Evolutionary conservation across 2,888 invertebrate genomes (phyloP).

Genomic region (Hyles lineata): DNA sequence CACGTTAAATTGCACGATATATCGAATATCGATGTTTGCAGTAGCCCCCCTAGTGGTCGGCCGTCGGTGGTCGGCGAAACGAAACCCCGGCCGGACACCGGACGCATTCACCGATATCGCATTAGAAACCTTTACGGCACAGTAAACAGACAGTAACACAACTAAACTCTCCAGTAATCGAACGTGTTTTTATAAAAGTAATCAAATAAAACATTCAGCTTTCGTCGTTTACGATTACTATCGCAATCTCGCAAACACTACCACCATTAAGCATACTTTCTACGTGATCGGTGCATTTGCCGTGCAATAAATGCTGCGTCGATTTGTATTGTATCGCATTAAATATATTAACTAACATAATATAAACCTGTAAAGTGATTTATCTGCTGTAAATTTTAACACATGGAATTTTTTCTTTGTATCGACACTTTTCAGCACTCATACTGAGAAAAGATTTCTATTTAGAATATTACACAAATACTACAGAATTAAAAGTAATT

Average conservation of each 20-base stretch:
- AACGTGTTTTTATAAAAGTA: conserved; percentile 14
- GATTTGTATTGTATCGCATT: too few relatives aligned
- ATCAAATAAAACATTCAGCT: conserved; percentile 21
- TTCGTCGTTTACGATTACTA: conserved; percentile 15
- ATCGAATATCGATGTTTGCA: too few relatives aligned
- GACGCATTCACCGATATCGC: conserved; percentile 64
- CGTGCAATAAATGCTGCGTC: not conserved
- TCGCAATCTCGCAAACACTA: conserved; percentile 13
- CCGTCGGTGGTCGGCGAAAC: conserved; percentile 47
- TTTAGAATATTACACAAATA: too few relatives aligned
- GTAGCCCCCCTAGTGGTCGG: not conserved
- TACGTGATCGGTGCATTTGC: conserved; percentile 3
- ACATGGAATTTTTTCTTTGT: too few relatives aligned
- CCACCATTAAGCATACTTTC: conserved; percentile 22
- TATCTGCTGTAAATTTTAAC: not conserved
- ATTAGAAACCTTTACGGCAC: conserved; percentile 67
- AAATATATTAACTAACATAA: too few relatives aligned
- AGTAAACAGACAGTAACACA: conserved; percentile 30
- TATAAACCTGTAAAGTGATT: not conserved
- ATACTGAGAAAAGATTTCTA: too few relatives aligned
- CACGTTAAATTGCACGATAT: too few relatives aligned
- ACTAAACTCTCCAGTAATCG: conserved; percentile 27
- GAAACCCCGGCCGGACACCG: conserved; percentile 61
- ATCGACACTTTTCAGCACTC: too few relatives aligned
- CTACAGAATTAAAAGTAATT: not conserved